Percentiles rank a stretch among this genome's conserved stretches.
Evolutionary conservation across 1,140 invertebrate species (phyloP).

Genomic region (Drosophila orena): DNA sequence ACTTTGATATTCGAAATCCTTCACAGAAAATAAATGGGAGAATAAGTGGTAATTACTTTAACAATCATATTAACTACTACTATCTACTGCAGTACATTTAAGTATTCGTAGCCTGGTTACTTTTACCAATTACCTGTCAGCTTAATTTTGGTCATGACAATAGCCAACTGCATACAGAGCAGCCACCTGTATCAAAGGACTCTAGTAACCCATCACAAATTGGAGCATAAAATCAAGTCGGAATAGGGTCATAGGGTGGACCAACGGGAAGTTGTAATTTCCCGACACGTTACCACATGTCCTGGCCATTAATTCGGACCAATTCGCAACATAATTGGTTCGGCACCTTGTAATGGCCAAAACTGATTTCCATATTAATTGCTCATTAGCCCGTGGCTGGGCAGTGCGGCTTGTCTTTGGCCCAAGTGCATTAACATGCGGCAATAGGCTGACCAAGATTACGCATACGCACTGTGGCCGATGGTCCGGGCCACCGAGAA

Average conservation of each 20-base stretch:
- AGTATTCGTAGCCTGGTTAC: too few relatives aligned
- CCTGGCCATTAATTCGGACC: constrained; percentile 9
- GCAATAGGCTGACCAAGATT: constrained; percentile 42
- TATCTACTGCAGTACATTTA: too few relatives aligned
- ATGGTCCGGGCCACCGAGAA: not conserved
- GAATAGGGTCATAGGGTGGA: too few relatives aligned
- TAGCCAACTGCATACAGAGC: too few relatives aligned
- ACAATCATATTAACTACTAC: not conserved
- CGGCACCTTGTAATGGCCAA: constrained; percentile 45
- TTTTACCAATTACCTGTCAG: too few relatives aligned
- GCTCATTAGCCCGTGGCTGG: constrained; percentile 44
- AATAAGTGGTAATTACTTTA: not conserved
- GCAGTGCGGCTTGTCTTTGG: constrained; percentile 14
- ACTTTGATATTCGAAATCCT: constrained; percentile 24
- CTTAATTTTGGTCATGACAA: too few relatives aligned
- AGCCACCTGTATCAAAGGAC: not conserved
- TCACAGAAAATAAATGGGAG: not conserved
- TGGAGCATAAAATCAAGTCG: not conserved
- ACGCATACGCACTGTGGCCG: constrained; percentile 45
- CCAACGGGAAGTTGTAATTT: constrained; percentile 16
- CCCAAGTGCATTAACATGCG: constrained; percentile 40
- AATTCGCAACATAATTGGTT: constrained; percentile 51
- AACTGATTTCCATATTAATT: constrained; percentile 78
- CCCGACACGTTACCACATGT: constrained; percentile 23
- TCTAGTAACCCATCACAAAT: not conserved